A percentile compares a stretch with the other conserved stretches of the same genome.
These are phyloP conservation scores for Mechanitis mazaeus DNA, from an alignment of 2,888 invertebrate genomes.

Conservation along the genomic window DNA sequence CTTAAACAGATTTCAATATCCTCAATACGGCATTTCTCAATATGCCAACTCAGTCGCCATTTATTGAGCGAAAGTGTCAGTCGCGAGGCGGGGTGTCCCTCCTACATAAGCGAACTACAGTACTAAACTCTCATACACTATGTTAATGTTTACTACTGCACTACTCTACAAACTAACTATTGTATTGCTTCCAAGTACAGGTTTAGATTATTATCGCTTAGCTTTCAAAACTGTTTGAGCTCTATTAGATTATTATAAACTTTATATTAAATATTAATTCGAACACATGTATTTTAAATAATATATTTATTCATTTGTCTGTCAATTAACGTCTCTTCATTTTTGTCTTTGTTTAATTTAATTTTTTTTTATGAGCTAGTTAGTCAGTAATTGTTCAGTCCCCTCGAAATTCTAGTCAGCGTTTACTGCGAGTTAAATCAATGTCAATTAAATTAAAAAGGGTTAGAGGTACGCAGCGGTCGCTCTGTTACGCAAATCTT, in stretches of 20 bases:
- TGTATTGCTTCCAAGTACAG: slow-evolving; percentile 18
- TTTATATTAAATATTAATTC: too few relatives aligned
- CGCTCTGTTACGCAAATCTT: slow-evolving; percentile 25
- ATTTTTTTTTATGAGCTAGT: neutral
- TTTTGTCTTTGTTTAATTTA: neutral
- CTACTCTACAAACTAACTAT: slow-evolving; percentile 16
- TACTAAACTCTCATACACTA: slow-evolving; percentile 47
- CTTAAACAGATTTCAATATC: slow-evolving; percentile 44
- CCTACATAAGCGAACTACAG: slow-evolving; percentile 45
- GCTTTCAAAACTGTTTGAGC: too few relatives aligned
- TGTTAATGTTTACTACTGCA: slow-evolving; percentile 20
- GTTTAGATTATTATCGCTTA: slow-evolving; percentile 40
- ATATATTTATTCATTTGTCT: too few relatives aligned
- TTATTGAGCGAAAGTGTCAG: slow-evolving; percentile 26
- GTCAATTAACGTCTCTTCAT: neutral
- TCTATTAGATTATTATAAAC: too few relatives aligned
- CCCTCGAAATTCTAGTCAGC: slow-evolving; percentile 20
- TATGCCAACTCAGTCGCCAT: slow-evolving; percentile 57
- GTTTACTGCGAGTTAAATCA: slow-evolving; percentile 30
- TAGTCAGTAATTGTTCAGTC: slow-evolving; percentile 23
- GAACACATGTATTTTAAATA: too few relatives aligned
- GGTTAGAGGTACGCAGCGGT: slow-evolving; percentile 21
- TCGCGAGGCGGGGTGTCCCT: slow-evolving; percentile 25
- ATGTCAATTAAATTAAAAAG: slow-evolving; percentile 33
- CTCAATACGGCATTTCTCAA: slow-evolving; percentile 49